Conservation (phyloP, 2,888 invertebrate species). For the Autographa gamma region DNA sequence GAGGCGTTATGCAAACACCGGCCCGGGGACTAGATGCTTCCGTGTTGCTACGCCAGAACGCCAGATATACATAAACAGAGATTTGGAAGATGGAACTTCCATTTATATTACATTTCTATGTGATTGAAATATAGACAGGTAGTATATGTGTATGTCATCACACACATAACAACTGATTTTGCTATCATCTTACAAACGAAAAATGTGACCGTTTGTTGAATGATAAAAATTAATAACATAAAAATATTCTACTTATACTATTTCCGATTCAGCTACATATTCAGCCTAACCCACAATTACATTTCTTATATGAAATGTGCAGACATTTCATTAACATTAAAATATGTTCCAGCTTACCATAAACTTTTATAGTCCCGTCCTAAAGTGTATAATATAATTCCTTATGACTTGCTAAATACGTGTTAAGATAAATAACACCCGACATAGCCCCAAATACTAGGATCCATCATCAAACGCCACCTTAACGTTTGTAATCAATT, state of each 20-base stretch:
- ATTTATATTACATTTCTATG: not conserved
- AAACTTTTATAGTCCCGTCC: not conserved
- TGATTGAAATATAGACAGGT: not conserved
- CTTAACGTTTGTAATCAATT: conserved; percentile 82
- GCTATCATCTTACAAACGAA: too few species aligned
- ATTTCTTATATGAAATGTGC: not conserved
- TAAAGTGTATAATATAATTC: conserved; percentile 45
- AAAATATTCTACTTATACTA: too few species aligned
- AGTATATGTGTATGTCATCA: not conserved
- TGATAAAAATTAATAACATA: too few species aligned
- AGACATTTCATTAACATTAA: not conserved
- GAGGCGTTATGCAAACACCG: conserved; percentile 64
- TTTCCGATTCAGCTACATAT: too few species aligned
- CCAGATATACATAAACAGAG: conserved; percentile 14
- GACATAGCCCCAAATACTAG: conserved; percentile 39
- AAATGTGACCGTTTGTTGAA: too few species aligned
- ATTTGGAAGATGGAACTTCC: not conserved
- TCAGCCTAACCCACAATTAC: not conserved
- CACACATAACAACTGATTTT: too few species aligned
- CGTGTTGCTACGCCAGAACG: conserved; percentile 37
- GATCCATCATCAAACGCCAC: conserved; percentile 64
- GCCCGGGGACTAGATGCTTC: conserved; percentile 50
- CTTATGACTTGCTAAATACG: conserved; percentile 59
- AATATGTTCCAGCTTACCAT: not conserved
- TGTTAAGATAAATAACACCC: conserved; percentile 69